phyloP scores from a whole-genome alignment of 30 jellyfish, hydroid and myxozoan genomes.

The Mastigias papua region DNA sequence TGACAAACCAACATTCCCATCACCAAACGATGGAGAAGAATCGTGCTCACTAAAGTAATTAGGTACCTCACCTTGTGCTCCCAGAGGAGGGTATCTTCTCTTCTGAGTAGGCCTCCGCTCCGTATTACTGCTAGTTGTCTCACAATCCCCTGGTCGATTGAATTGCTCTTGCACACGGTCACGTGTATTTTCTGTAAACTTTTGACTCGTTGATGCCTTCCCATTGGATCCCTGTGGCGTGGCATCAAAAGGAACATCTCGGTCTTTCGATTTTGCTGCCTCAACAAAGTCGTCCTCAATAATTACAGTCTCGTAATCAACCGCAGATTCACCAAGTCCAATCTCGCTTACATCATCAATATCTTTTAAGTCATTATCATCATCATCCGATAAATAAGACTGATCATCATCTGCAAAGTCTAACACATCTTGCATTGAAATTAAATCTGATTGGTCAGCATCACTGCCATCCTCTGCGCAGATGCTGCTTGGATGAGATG shows the following conservation, averaged over 20 bases:
- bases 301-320: slow-evolving; percentile 46
- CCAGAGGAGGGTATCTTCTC: slow-evolving; percentile 49
- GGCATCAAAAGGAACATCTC: slow-evolving; percentile 1
- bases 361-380: slow-evolving; percentile 10
- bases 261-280: slow-evolving; percentile 1
- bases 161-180: background rate
- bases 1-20: background rate
- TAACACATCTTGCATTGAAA: slow-evolving; percentile 56
- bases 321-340: slow-evolving; percentile 82
- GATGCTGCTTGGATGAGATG: slow-evolving; percentile 71
- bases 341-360: slow-evolving; percentile 52
- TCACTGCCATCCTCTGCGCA: slow-evolving; percentile 81
- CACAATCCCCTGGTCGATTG: background rate
- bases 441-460: slow-evolving; percentile 72
- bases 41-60: background rate
- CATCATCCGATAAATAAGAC: slow-evolving; percentile 60
- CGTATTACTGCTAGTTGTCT: background rate
- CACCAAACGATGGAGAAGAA: background rate
- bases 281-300: slow-evolving; percentile 18
- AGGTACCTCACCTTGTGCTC: slow-evolving; percentile 5
- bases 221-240: background rate
- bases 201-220: background rate
- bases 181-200: background rate
- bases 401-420: slow-evolving; percentile 70
- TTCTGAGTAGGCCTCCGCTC: slow-evolving; percentile 23